Evolutionary conservation across 2,113 vertebrate species (phyloP), one percentile per base, ranked within the genome.

Genomic region (Neogale vison): DNA sequence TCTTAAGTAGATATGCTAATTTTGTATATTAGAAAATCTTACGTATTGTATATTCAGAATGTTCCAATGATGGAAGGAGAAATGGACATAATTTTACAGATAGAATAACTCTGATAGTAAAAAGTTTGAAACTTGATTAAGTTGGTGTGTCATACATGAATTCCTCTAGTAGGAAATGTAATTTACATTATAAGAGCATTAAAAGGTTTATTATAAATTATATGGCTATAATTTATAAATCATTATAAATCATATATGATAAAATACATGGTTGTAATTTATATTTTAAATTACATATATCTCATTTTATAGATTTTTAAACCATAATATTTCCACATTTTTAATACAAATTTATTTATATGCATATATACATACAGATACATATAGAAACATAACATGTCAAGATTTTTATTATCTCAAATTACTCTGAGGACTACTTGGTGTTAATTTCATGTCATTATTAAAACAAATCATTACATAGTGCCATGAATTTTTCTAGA

Each of bases 401-500:
- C 21, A 76, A 84, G 14, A 31, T 63, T 94, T 93, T 55, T 45
- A 47, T 92, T 77, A 71, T 50, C 50, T 71, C 24, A 94, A 80
- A 92, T 20, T 88, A 24, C n/a, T n/a, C 26, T 31, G 1, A 97
- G 23, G 3, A 7, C 42, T 92, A 45, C 4, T 52, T 74, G 95
- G n/a, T 80, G 29, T 11, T 63, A 24, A 86, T 72, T 77, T 69
- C 45, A 52, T 86, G 17, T 84, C 21, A 36, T 26, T n/a, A 86
- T 57, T 6, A 61, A 14, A 92, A 89, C n/a, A 91, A 88, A 83
- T 72, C 4, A 79, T 39, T n/a, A 80, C 17, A 34, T n/a, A 69
- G n/a, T 83, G 7, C 59, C 61, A 90, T 82, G 15, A 74, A 67
- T 90, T 89, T 90, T 89, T 94, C 79, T 88, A 74, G 80, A 97